Base-by-base conservation (phyloP, 2,113 vertebrate genomes). In the Melospiza georgiana region DNA sequence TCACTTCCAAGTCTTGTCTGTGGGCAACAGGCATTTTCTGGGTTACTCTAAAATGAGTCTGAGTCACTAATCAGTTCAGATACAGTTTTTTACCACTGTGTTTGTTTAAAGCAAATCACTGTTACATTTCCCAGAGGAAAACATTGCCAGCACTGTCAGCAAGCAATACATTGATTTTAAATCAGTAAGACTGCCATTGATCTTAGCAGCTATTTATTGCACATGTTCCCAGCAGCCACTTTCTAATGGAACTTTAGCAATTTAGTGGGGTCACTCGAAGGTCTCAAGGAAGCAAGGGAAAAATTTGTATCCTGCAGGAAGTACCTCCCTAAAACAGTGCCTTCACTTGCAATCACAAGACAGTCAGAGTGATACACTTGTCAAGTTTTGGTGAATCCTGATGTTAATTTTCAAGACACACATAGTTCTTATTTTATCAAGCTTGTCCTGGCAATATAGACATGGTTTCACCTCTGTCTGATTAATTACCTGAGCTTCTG, bases 181-280 rank as follows among this genome's bases (percentile, higher is more conserved):
- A 96, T 90, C 92, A 90, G 49, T 74, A 72, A 90, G 86, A 87
- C 69, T 87, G 66, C 49, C 86, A 95, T 96, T 95, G 96, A 96
- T 96, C 89, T 94, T 94, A 89, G 88, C 49, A 94, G 96, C 88
- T 93, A 89, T 96, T 94, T 96, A 96, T 90, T 97, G 93, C 95
- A 51, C 44, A 89, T 43, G 62, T 94, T 92, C 73, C 92, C 93
- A 87, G 77, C 90, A 96, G 62, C 90, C 23, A 63, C 83, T 89
- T 92, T 65, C 86, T 92, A 92, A 96, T 92, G 83, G 92, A 89
- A 91, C 89, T 94, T 96, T 89, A 94, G 87, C 88, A 94, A 75
- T 96, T 95, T 90, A 72, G 37, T 62, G 66, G 41, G 83, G 88
- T 96, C 43, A 2, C 30, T 92, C 30, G 30, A 93, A 94, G 93